phyloP scores from a whole-genome alignment of 2,888 invertebrate genomes.

The Plagodis pulveraria region DNA sequence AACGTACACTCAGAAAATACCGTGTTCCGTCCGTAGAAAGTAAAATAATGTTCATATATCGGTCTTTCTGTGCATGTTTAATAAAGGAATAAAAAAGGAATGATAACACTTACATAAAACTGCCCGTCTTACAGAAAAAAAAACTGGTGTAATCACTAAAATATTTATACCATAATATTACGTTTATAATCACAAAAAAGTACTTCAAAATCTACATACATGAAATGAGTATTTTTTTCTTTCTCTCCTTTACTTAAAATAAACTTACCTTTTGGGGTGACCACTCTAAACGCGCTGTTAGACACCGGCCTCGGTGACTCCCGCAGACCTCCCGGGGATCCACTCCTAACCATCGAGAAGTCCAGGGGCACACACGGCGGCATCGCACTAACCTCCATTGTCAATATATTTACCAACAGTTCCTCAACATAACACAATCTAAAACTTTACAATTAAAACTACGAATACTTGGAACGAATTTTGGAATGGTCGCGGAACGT shows the following conservation, averaged over 20 bases:
- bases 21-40: too few species aligned
- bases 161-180: too few species aligned
- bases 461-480: conserved; percentile 34
- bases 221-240: too few species aligned
- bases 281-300: conserved; percentile 87
- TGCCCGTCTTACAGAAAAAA: too few species aligned
- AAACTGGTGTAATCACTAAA: too few species aligned
- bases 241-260: background rate
- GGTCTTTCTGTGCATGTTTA: too few species aligned
- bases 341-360: conserved; percentile 86
- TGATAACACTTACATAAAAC: too few species aligned
- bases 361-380: conserved; percentile 88
- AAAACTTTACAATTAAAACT: conserved; percentile 38
- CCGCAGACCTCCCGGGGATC: conserved; percentile 64
- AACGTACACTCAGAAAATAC: too few species aligned
- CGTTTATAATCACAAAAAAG: too few species aligned
- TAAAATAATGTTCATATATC: too few species aligned
- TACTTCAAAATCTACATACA: too few species aligned
- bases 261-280: conserved; percentile 86
- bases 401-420: conserved; percentile 53
- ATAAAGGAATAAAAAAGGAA: too few species aligned
- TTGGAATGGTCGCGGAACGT: conserved; percentile 64
- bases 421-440: conserved; percentile 50
- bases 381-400: conserved; percentile 87
- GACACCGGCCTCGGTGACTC: conserved; percentile 76